Base-by-base conservation (phyloP, 2,888 invertebrate species). In the Auanema freiburgensis region DNA sequence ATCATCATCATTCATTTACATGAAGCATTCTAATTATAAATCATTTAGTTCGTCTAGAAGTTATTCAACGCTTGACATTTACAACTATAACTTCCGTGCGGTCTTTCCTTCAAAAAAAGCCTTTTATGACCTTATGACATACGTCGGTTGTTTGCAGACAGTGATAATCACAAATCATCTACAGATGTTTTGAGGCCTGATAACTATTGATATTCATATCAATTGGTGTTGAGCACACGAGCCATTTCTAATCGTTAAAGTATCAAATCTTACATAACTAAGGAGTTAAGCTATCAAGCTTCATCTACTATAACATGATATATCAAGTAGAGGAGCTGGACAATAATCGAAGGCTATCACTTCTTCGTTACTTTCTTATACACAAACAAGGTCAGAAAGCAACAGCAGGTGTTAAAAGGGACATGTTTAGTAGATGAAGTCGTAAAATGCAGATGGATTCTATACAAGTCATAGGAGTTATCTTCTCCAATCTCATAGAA, bases 371-470 rank as follows among this genome's bases (percentile, higher is more conserved):
- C 8, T 33, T 33, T 33, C 33, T 33, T 50, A 50, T 50, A 50
- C 50, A 10, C 23, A 18, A 23, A n/a, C n/a, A 50, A 50, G 16
- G 11, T n/a, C 12, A 18, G 50, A 23, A 50, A 18, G 50, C 21
- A 23, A 11, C 50, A 50, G 24, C 50, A 50, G 50, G 50, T 50
- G 50, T 23, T 23, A 50, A 50, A 16, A 50, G 24, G 50, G 41
- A n/a, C 57, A 33, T 18, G 16, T 49, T 40, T 21, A 14, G 25
- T 51, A 46, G 51, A 52, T 42, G 43, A 52, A 51, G 59, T 53
- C 59, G 42, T 59, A 59, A 59, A 59, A 59, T 51, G 23, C 59
- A 59, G 59, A 52, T 59, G 59, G 51, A 52, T 43, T 23, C 33
- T 8, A 33, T 33, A 33, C 8, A 33, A 33, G 33, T 33, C 33